Percentiles rank a stretch among this genome's conserved stretches.
phyloP scores from a whole-genome alignment of 2,113 vertebrate genomes.

The Eurystomus gularis region DNA sequence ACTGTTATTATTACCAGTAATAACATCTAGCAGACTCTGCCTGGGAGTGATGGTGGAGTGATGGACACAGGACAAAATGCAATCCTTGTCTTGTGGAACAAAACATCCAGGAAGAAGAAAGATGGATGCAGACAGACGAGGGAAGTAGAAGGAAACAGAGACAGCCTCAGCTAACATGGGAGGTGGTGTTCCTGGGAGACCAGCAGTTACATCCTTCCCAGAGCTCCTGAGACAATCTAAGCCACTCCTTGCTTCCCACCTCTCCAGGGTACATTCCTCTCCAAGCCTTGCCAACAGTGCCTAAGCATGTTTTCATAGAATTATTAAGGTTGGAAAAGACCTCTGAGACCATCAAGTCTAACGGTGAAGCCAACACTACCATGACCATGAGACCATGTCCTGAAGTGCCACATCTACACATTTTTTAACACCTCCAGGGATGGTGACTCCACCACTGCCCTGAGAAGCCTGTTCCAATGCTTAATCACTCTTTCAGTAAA shows the following conservation, averaged over 20 bases:
- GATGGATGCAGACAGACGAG: neutral
- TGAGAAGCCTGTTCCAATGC: too few relatives aligned
- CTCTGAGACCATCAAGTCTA: too few relatives aligned
- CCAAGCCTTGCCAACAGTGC: neutral
- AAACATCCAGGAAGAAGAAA: neutral
- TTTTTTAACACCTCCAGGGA: too few relatives aligned
- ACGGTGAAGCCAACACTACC: too few relatives aligned
- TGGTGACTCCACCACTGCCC: too few relatives aligned
- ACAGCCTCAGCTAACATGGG: neutral
- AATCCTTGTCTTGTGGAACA: neutral
- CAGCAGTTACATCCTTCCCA: neutral
- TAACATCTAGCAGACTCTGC: neutral
- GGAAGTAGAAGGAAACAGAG: neutral
- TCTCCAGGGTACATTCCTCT: neutral
- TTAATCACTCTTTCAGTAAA: too few relatives aligned
- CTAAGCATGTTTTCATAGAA: fast-evolving
- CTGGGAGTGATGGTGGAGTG: fast-evolving
- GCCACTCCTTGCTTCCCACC: neutral
- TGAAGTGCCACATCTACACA: too few relatives aligned
- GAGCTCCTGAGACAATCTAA: neutral
- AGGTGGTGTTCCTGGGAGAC: neutral
- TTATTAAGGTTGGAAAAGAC: too few relatives aligned
- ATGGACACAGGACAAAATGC: neutral
- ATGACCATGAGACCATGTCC: too few relatives aligned
- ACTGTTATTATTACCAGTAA: neutral